phyloP scores from a whole-genome alignment of 2,113 vertebrate species.

The Heloderma charlesbogerti region DNA sequence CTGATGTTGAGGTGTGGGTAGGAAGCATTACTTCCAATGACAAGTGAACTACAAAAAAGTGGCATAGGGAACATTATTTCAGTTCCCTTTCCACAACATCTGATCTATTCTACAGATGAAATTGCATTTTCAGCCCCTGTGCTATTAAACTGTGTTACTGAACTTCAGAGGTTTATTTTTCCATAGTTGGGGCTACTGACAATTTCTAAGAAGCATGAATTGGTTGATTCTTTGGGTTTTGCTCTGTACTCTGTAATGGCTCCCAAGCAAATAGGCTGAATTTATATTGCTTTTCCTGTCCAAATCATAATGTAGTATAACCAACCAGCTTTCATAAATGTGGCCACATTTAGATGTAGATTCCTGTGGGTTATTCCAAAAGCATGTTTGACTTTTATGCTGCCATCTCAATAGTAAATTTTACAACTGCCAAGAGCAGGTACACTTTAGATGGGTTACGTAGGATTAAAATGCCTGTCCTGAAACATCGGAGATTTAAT shows the following conservation, averaged over 20 bases:
- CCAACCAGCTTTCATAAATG: neutral
- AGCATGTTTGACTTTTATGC: neutral
- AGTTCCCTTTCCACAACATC: neutral
- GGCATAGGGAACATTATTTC: neutral
- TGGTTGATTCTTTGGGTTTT: neutral
- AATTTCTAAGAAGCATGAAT: neutral
- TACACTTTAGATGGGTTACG: constrained; percentile 17
- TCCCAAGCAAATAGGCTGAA: constrained; percentile 23
- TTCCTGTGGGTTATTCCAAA: neutral
- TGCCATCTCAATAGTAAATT: neutral
- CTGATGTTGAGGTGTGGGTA: neutral
- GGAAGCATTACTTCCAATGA: neutral
- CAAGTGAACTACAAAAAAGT: neutral
- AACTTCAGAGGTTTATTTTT: neutral
- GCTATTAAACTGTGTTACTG: neutral
- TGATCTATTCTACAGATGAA: neutral
- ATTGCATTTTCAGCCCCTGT: neutral
- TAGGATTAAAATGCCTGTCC: constrained; percentile 28
- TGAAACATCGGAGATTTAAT: constrained; percentile 36
- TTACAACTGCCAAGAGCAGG: constrained; percentile 3
- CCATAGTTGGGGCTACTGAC: neutral
- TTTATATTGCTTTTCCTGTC: neutral
- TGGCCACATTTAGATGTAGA: constrained; percentile 29
- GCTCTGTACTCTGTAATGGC: neutral
- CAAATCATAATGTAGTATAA: constrained; percentile 4